Evolutionary conservation across 2,797 vertebrate species (phyloP).

Genomic region (Notolabrus celidotus): DNA sequence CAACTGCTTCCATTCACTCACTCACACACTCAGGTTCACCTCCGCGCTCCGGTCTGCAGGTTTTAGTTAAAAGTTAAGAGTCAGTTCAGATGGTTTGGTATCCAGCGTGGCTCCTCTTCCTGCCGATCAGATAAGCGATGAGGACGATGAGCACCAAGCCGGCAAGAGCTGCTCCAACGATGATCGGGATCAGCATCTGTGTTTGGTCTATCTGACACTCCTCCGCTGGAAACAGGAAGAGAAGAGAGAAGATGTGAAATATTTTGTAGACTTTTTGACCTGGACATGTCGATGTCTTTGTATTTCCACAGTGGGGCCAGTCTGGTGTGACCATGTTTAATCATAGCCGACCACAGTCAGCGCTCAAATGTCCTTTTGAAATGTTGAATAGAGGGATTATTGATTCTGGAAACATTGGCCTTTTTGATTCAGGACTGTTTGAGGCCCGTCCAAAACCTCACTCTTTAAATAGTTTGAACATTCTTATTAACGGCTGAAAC

Average conservation of each 20-base stretch:
- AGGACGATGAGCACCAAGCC: conserved; percentile 96
- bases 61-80: conserved; percentile 21
- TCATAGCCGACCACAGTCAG: neutral
- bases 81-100: conserved; percentile 95
- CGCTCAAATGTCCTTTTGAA: neutral
- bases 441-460: neutral
- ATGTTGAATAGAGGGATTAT: neutral
- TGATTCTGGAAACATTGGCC: conserved; percentile 1
- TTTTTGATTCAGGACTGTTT: neutral
- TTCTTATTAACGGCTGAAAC: neutral
- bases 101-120: conserved; percentile 97
- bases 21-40: conserved; percentile 18
- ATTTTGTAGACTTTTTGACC: neutral
- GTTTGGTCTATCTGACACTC: conserved; percentile 92
- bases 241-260: neutral
- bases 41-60: conserved; percentile 29
- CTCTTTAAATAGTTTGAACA: neutral
- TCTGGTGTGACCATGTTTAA: neutral
- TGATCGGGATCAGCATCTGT: conserved; percentile 91
- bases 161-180: conserved; percentile 95
- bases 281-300: neutral
- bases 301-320: neutral
- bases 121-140: conserved; percentile 96
- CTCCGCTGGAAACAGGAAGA: conserved; percentile 61
- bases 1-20: conserved; percentile 29